Percentiles rank a stretch among this genome's conserved stretches.
These are phyloP conservation scores for Bergia sp. DNA, from an alignment of 92 coral and sea anemone species.

Conservation along the genomic window DNA sequence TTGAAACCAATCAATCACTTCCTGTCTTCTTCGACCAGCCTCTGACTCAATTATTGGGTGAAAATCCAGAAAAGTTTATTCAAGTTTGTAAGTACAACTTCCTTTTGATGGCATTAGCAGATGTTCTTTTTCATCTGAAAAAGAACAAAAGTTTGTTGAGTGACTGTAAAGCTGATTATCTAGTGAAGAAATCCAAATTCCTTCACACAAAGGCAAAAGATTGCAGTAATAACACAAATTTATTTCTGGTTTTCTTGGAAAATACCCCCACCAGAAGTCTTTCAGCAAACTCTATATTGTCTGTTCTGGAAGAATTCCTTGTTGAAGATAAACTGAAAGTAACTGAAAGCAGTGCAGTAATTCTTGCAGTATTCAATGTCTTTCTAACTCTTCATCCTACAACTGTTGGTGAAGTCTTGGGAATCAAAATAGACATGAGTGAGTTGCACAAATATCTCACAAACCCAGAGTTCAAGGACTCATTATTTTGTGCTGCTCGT, in stretches of 20 bases:
- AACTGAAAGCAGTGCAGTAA: slow-evolving; percentile 78
- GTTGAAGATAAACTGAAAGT: slow-evolving; percentile 65
- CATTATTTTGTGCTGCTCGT: slow-evolving; percentile 69
- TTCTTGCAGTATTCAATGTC: slow-evolving; percentile 73
- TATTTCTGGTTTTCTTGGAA: neutral
- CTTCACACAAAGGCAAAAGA: slow-evolving; percentile 49
- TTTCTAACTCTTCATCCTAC: slow-evolving; percentile 68
- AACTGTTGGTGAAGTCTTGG: slow-evolving; percentile 2
- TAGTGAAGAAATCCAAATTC: slow-evolving; percentile 56
- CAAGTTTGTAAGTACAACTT: slow-evolving; percentile 78
- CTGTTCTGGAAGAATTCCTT: slow-evolving; percentile 61
- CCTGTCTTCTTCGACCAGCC: slow-evolving; percentile 71
- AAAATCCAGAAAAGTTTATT: slow-evolving; percentile 56
- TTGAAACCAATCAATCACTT: slow-evolving; percentile 67
- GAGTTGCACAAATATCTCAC: slow-evolving; percentile 54
- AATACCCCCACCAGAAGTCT: slow-evolving; percentile 7
- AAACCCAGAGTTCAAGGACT: slow-evolving; percentile 60
- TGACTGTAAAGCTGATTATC: slow-evolving; percentile 36
- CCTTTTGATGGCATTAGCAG: slow-evolving; percentile 73
- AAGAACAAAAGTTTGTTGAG: slow-evolving; percentile 35
- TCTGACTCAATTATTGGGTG: slow-evolving; percentile 50
- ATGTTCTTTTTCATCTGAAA: slow-evolving; percentile 50
- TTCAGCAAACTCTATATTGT: slow-evolving; percentile 50
- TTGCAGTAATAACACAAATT: neutral
- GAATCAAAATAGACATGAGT: slow-evolving; percentile 15